phyloP scores from a whole-genome alignment of 2,797 vertebrate species.

The Molossus alvarezi region DNA sequence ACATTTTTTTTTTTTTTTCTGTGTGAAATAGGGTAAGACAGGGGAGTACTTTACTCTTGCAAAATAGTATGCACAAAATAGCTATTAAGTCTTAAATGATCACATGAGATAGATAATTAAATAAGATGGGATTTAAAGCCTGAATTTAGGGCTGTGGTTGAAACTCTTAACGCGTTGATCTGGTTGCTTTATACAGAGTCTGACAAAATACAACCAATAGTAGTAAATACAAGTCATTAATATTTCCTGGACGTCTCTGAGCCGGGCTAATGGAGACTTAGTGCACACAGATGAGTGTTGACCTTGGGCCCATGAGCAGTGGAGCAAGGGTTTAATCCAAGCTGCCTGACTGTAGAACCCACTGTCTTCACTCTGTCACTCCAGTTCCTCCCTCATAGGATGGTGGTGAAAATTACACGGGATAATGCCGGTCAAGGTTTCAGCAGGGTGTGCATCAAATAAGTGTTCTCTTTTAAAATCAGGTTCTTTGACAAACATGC shows the following conservation, averaged over 20 bases:
- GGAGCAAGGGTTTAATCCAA: not conserved
- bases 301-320: not conserved
- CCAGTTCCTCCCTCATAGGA: not conserved
- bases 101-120: conserved; percentile 60
- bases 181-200: not conserved
- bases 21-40: conserved; percentile 13
- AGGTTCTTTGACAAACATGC: not conserved
- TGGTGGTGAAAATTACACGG: not conserved
- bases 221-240: not conserved
- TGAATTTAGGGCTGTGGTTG: conserved; percentile 14
- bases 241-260: not conserved
- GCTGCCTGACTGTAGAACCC: not conserved
- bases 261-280: not conserved
- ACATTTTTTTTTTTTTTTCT: conserved; percentile 32
- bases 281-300: not conserved
- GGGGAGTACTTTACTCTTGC: not conserved
- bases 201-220: conserved; percentile 45
- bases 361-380: not conserved
- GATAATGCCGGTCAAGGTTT: not conserved
- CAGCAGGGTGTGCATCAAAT: not conserved
- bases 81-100: conserved; percentile 65
- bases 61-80: conserved; percentile 38
- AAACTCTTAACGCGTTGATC: not conserved
- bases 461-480: conserved; percentile 9
- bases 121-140: conserved; percentile 31